Evolutionary conservation across 1,140 invertebrate genomes (phyloP).

Genomic region (Aporrectodea caliginosa): DNA sequence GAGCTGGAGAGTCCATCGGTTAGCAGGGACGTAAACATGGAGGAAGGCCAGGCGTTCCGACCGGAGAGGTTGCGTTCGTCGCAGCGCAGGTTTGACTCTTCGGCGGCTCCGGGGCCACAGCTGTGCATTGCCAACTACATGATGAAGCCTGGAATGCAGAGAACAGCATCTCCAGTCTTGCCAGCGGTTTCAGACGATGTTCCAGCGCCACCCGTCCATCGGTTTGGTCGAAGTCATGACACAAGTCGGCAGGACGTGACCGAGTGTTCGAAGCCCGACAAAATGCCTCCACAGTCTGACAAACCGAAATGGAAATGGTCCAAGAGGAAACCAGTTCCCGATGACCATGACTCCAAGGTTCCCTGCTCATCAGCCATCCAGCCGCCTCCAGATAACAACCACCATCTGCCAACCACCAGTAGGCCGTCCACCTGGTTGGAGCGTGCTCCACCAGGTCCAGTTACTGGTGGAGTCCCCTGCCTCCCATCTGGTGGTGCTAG

Average conservation of each 20-base stretch:
- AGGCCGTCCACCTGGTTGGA: neutral
- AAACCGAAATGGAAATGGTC: neutral
- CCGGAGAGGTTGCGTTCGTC: neutral
- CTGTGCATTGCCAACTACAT: neutral
- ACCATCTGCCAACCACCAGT: neutral
- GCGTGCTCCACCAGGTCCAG: neutral
- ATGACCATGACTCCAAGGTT: neutral
- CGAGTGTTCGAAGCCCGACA: neutral
- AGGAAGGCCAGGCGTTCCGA: neutral
- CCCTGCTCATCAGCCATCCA: neutral
- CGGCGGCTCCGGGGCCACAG: neutral
- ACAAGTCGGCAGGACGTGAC: neutral
- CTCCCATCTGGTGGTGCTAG: too few species aligned
- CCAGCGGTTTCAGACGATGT: neutral
- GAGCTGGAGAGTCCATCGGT: constrained; percentile 15
- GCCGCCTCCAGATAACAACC: neutral
- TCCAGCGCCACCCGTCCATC: too few species aligned
- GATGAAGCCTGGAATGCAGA: neutral
- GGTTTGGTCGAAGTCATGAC: neutral
- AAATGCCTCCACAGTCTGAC: neutral
- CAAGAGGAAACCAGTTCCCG: neutral
- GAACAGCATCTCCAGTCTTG: neutral
- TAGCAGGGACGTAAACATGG: neutral
- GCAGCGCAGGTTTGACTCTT: neutral
- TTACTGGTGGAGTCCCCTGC: too few species aligned